Conservation (phyloP, 2,888 invertebrate species). For the Synergus gifuensis region DNA sequence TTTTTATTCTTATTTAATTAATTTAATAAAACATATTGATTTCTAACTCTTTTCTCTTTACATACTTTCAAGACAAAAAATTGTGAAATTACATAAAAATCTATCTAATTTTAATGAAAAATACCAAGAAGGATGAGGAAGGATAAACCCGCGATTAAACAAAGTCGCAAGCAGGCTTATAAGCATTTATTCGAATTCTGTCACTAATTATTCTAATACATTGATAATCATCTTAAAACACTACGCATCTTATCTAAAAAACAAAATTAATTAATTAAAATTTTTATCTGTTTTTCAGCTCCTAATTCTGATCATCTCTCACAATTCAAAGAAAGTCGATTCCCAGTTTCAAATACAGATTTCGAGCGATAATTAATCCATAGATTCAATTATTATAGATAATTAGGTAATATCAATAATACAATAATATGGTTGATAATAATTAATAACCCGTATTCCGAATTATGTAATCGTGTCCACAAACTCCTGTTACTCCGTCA, state of each 20-base stretch:
- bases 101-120: neutral
- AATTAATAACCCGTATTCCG: conserved; percentile 41
- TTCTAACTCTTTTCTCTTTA: too few relatives aligned
- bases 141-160: neutral
- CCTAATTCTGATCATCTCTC: conserved; percentile 13
- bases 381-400: conserved; percentile 6
- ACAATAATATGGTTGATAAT: conserved; percentile 17
- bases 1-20: too few relatives aligned
- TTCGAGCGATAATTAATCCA: neutral
- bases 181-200: conserved; percentile 40
- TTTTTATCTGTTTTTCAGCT: conserved; percentile 1
- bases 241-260: conserved; percentile 31
- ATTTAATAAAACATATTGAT: too few relatives aligned
- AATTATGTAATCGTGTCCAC: conserved; percentile 36
- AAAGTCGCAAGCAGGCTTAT: neutral
- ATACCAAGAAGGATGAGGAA: neutral
- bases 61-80: too few relatives aligned
- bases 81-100: neutral
- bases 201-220: conserved; percentile 36
- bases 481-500: conserved; percentile 36
- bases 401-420: conserved; percentile 3
- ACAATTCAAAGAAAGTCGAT: neutral
- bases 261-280: conserved; percentile 29
- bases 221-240: conserved; percentile 16
- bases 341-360: neutral